Evolutionary conservation across 2,113 vertebrate genomes (phyloP), one percentile per base, ranked within the genome.

Genomic region (Vidua macroura): DNA sequence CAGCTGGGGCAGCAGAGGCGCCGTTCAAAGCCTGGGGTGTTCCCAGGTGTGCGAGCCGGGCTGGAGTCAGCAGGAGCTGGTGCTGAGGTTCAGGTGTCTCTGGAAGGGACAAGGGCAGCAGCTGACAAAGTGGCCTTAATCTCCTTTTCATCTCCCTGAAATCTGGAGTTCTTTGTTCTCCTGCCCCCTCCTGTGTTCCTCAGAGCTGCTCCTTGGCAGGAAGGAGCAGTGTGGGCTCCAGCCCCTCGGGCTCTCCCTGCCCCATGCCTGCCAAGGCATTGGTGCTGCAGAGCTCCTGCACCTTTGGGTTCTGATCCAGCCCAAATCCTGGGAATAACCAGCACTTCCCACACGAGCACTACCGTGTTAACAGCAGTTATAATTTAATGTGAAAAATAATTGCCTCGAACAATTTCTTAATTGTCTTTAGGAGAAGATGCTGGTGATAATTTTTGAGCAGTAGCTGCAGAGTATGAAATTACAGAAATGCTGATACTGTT

Each of bases 181-280:
- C n/a, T 83, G 18, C 8, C 0, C 2, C 10, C 28, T 60, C 16
- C 7, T 0, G 0, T 46, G 58, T 6, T 52, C 12, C 2, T 13
- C 3, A 1, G 72, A 60, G 33, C 43, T 37, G 48, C 13, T 22
- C 16, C 2, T 3, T 13, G 41, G 76, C 19, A n/a, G 55, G 33
- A 15, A 8, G 20, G 49, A 30, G 39, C 15, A 0, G 7, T 4
- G 8, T 22, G 31, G 19, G 10, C 10, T 44, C 3, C 43, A 43
- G 12, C 28, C 22, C 33, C 10, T 8, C 1, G 1, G 46, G 24
- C 60, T 37, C 19, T 37, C 49, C 51, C n/a, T 44, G 53, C 7
- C 33, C 51, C 0, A 0, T 0, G 1, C 11, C 9, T 4, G n/a
- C 27, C 31, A 39, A 17, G 21, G 21, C 17, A 10, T 6, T 1